These are phyloP conservation scores for Chelon auratus DNA, from an alignment of 2,797 vertebrate genomes.

Conservation along the genomic window DNA sequence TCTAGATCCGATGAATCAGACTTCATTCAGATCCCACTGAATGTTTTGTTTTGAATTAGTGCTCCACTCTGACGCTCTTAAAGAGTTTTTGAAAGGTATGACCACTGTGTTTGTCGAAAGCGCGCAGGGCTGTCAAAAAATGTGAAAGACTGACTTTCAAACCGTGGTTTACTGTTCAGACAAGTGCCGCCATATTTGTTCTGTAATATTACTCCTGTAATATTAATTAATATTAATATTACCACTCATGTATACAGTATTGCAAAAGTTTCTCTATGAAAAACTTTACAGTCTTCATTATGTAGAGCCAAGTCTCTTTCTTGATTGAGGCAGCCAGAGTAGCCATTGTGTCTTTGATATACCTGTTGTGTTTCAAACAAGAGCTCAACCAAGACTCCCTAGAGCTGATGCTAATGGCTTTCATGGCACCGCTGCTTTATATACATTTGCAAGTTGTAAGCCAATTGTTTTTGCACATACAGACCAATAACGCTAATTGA, in stretches of 20 bases:
- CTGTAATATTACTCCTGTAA: neutral
- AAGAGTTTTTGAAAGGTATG: conserved; percentile 43
- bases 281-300: neutral
- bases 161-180: neutral
- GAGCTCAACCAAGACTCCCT: too few species aligned
- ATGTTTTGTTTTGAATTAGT: conserved; percentile 49
- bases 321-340: too few species aligned
- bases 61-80: conserved; percentile 22
- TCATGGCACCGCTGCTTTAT: too few species aligned
- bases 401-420: too few species aligned
- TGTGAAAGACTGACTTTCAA: neutral
- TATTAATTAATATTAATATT: neutral
- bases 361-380: too few species aligned
- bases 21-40: conserved; percentile 57
- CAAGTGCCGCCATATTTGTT: conserved; percentile 1
- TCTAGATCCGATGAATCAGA: conserved; percentile 39
- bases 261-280: neutral
- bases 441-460: too few species aligned
- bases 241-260: neutral
- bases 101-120: conserved; percentile 11
- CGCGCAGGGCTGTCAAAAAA: conserved; percentile 12
- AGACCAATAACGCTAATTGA: too few species aligned
- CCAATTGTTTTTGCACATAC: too few species aligned
- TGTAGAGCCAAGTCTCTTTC: too few species aligned
- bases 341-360: too few species aligned